Evolutionary conservation across 1,140 invertebrate species (phyloP).

Genomic region (Drosophila athabasca): DNA sequence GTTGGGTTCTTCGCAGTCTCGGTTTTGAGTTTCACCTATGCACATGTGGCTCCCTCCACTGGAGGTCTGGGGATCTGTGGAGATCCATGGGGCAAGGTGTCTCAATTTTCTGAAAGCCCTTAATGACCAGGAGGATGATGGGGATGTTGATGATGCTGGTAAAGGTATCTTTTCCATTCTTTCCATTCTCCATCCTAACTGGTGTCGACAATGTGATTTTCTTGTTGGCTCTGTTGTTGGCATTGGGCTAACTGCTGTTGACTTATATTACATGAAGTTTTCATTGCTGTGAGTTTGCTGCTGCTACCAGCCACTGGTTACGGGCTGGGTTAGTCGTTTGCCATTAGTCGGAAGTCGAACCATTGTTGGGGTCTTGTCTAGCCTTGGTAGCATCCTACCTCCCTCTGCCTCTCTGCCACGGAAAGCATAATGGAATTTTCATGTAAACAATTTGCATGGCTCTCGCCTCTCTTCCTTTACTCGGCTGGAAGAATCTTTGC

Average conservation of each 20-base stretch:
- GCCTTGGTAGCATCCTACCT: constrained; percentile 45
- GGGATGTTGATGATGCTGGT: constrained; percentile 40
- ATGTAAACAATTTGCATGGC: constrained; percentile 65
- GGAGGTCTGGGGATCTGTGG: no score
- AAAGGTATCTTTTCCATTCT: neutral
- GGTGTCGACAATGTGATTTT: constrained; percentile 39
- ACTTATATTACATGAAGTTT: constrained; percentile 66
- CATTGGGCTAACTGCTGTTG: constrained; percentile 55
- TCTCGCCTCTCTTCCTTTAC: constrained; percentile 26
- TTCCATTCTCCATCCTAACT: neutral
- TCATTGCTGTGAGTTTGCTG: constrained; percentile 29
- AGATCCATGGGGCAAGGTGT: no score
- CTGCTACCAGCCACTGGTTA: neutral
- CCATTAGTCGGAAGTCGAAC: constrained; percentile 19
- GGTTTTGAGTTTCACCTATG: no score
- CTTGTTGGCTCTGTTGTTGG: constrained; percentile 5
- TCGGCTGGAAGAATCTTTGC: neutral
- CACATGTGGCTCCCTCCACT: no score
- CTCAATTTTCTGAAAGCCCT: constrained; percentile 14
- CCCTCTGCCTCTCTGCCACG: constrained; percentile 13
- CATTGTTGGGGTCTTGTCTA: constrained; percentile 60
- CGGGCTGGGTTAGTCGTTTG: neutral
- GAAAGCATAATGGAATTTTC: constrained; percentile 62
- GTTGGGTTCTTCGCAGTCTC: no score
- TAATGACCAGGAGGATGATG: constrained; percentile 22